These are phyloP conservation scores for Coenobita brevimanus DNA, from an alignment of 1,140 invertebrate species.

Conservation along the genomic window DNA sequence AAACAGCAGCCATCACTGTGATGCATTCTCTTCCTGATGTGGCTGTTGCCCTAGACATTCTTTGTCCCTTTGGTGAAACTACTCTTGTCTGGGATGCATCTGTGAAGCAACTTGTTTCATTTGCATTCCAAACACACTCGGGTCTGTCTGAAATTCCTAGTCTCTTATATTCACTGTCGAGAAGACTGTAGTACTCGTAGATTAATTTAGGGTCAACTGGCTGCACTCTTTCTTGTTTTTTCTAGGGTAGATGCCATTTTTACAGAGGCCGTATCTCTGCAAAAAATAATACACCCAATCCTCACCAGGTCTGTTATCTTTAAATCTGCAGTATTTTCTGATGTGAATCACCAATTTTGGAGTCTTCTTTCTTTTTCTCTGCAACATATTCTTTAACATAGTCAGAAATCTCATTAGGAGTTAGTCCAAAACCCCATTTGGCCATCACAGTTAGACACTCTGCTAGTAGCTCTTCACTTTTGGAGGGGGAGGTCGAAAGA, in stretches of 20 bases:
- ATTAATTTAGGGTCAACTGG: not conserved
- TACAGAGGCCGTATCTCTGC: not conserved
- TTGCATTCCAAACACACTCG: constrained; percentile 2
- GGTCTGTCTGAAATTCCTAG: not conserved
- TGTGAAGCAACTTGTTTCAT: not conserved
- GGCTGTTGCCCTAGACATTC: not conserved
- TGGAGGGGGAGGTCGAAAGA: not conserved
- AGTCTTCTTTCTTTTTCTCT: not conserved
- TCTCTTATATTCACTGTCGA: not conserved
- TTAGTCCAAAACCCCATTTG: too few relatives aligned
- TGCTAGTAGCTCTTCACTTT: not conserved
- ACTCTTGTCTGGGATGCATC: constrained; percentile 5
- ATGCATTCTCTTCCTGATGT: not conserved
- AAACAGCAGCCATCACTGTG: not conserved
- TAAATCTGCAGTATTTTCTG: not conserved
- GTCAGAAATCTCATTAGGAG: not conserved
- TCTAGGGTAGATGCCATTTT: not conserved
- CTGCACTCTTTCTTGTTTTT: not conserved
- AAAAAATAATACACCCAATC: not conserved
- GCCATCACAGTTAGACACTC: constrained; percentile 10
- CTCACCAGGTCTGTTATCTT: not conserved
- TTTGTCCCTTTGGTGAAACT: not conserved
- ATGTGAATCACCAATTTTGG: not conserved
- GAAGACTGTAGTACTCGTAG: too few relatives aligned
- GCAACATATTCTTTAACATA: constrained; percentile 3